Base-by-base conservation (phyloP, 23 tunicate genomes). In the Trididemnum miniatum region DNA sequence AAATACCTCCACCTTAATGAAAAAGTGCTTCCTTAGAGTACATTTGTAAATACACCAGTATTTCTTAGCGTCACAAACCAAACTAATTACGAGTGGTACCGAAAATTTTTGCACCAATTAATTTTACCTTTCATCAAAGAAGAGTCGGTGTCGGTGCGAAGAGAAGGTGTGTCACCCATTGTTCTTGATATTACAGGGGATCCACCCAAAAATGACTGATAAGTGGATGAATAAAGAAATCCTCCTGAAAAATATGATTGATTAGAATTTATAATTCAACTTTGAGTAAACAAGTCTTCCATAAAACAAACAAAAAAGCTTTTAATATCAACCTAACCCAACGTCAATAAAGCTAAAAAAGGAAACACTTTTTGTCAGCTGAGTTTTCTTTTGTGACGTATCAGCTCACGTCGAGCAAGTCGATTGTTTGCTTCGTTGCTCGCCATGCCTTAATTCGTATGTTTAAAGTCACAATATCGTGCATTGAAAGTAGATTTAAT, bases 221-320 rank as follows among this genome's bases (percentile, higher is more conserved):
- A 89, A 0, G 97, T 86, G 23, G 83, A 90, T 18, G 97, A 74
- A 59, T 86, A 91, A 44, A 91, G 62, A 18, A 90, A 81, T 0
- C 77, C 83, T 3, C 87, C 97, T 91, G 29, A 24, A 32, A 44
- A 7, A 44, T 44, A n/a, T 44, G 54, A 44, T 44, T 44, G 54
- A 44, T 44, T 44, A 32, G 31, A 71, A 71, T 9, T 4, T 62
- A 24, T 4, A 22, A 62, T 25, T 9, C 22, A 22, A 62, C 54
- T 7, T 15, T 7, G 15, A 7, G 12, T 7, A 44, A 7, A 15
- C 9, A 44, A 44, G 54, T 44, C 9, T 15, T 9, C 15, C 15
- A 44, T 44, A 62, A 62, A 62, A 22, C 69, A 62, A 62, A 22
- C 69, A n/a, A 62, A 22, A 22, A 25, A 5, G 18, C 18, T 62